Percentiles rank a stretch among this genome's conserved stretches.
Conservation (phyloP, 2,113 vertebrate species). For the Scalopus aquaticus region DNA sequence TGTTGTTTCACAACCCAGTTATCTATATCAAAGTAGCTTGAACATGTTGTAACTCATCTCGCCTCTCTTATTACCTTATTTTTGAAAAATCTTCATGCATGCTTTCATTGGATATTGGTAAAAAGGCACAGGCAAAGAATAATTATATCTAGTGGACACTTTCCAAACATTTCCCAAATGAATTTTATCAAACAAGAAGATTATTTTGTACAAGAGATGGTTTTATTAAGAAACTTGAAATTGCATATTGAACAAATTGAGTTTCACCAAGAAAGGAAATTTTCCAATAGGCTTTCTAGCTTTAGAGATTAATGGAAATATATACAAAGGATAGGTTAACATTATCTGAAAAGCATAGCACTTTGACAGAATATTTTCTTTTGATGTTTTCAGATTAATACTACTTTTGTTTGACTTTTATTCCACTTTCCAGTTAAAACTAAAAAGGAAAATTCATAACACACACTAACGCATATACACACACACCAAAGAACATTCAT, state of each 20-base stretch:
- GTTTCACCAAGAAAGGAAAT: conserved; percentile 19
- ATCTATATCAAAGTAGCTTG: neutral
- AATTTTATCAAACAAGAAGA: conserved; percentile 30
- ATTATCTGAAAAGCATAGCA: conserved; percentile 40
- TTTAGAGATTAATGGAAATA: neutral
- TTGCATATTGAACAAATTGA: conserved; percentile 37
- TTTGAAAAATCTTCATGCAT: neutral
- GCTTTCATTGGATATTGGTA: neutral
- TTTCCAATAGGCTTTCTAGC: neutral
- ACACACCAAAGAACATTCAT: neutral
- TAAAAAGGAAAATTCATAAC: conserved; percentile 37
- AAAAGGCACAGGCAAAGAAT: neutral
- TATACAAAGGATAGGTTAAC: neutral
- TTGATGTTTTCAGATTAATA: conserved; percentile 39
- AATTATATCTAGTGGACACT: conserved; percentile 27
- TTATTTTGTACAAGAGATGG: conserved; percentile 46
- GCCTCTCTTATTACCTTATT: conserved; percentile 2
- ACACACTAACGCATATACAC: neutral
- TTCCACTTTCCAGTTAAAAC: conserved; percentile 23
- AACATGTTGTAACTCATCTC: neutral
- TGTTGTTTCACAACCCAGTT: neutral
- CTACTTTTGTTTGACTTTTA: conserved; percentile 33
- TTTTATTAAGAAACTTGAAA: conserved; percentile 9
- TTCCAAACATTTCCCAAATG: conserved; percentile 52
- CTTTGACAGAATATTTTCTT: conserved; percentile 39